Percentiles rank a stretch among this genome's conserved stretches.
Conservation (phyloP, 2,888 invertebrate genomes). For the Cryptops parisi region DNA sequence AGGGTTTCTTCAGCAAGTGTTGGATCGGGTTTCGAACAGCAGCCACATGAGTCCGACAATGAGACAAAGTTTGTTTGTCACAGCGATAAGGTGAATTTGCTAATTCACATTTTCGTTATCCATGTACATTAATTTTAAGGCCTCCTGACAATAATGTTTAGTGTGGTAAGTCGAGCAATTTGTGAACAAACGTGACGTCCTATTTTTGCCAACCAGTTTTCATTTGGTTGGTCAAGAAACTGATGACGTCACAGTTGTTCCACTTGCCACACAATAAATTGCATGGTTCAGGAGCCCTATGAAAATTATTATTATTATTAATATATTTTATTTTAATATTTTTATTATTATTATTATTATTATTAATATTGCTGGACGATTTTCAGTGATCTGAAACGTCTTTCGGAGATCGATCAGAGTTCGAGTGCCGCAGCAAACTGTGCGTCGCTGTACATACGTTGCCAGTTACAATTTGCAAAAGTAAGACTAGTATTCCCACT, state of each 20-base stretch:
- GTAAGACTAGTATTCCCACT: too few species aligned
- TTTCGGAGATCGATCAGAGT: constrained; percentile 32
- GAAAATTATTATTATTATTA: too few species aligned
- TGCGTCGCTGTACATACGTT: constrained; percentile 59
- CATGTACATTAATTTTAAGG: too few species aligned
- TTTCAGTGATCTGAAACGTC: constrained; percentile 46
- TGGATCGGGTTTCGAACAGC: constrained; percentile 21
- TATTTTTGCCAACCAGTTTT: too few species aligned
- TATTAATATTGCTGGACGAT: neutral
- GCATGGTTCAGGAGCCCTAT: too few species aligned
- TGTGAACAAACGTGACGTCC: too few species aligned
- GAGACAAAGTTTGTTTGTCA: constrained; percentile 20
- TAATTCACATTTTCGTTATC: too few species aligned
- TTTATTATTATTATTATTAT: neutral
- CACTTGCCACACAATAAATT: neutral
- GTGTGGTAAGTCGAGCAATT: too few species aligned
- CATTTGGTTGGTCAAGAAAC: too few species aligned
- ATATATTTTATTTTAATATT: too few species aligned
- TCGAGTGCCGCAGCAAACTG: constrained; percentile 69
- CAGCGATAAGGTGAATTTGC: constrained; percentile 22
- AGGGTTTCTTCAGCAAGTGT: constrained; percentile 21
- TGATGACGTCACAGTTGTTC: constrained; percentile 1
- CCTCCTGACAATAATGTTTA: too few species aligned
- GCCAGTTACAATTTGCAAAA: constrained; percentile 30
- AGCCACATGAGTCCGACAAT: constrained; percentile 19